Conservation (phyloP, 2,113 vertebrate genomes). For the Rutilus rutilus region DNA sequence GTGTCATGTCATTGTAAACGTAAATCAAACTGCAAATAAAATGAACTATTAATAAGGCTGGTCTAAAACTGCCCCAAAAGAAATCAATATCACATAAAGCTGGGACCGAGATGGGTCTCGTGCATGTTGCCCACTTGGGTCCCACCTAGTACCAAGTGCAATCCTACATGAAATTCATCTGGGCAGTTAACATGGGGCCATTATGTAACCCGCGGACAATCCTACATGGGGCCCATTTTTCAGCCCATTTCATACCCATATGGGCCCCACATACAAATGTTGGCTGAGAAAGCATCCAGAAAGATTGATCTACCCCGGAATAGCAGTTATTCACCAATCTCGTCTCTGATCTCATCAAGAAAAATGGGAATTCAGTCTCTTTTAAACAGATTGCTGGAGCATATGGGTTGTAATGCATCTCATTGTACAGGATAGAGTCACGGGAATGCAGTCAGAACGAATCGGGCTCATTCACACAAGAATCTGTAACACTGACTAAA, state of each 20-base stretch:
- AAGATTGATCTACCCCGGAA: not conserved
- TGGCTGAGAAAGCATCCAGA: not conserved
- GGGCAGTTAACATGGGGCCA: no score
- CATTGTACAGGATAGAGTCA: conserved; percentile 18
- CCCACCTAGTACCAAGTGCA: no score
- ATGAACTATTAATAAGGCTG: conserved; percentile 25
- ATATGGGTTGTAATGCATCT: conserved; percentile 43
- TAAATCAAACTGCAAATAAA: conserved; percentile 18
- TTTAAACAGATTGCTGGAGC: conserved; percentile 44
- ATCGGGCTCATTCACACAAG: conserved; percentile 28
- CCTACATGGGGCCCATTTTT: no score
- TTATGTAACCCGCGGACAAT: no score
- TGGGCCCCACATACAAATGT: no score
- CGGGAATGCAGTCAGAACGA: conserved; percentile 23
- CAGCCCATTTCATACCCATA: no score
- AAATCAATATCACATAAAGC: conserved; percentile 26
- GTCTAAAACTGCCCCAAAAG: conserved; percentile 21
- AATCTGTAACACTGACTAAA: conserved; percentile 18
- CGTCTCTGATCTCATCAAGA: conserved; percentile 6
- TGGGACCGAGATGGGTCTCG: no score
- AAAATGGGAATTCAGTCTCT: conserved; percentile 40
- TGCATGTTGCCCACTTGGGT: no score
- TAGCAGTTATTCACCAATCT: conserved; percentile 10
- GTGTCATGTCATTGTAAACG: not conserved
- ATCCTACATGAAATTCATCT: no score